Conservation (phyloP, 92 coral and sea anemone genomes). For the Bergia puertoricense region DNA sequence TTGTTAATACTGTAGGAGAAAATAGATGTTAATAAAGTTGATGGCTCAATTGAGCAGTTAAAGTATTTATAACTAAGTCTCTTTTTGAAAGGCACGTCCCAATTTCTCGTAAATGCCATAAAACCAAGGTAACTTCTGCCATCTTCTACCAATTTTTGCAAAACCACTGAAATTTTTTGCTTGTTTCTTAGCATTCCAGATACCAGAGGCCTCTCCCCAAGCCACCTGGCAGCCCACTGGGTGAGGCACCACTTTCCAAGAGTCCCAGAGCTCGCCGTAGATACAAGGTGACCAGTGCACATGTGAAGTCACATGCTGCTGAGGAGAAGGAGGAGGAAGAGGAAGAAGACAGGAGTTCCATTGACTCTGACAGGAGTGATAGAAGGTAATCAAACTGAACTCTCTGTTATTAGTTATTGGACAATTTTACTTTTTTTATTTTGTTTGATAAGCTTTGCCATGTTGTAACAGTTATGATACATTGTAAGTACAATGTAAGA, state of each 20-base stretch:
- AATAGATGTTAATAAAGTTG: no score
- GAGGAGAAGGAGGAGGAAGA: slow-evolving; percentile 77
- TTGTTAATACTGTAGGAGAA: no score
- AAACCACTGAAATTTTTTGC: background rate
- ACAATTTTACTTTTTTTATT: no score
- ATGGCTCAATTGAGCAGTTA: no score
- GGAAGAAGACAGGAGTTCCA: slow-evolving; percentile 70
- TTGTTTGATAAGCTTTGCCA: no score
- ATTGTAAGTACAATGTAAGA: no score
- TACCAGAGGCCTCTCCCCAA: slow-evolving; percentile 74
- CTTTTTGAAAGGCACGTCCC: no score
- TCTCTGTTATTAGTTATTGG: background rate
- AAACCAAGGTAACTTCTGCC: no score
- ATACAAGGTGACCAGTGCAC: slow-evolving; percentile 65
- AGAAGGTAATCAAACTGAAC: slow-evolving; percentile 52
- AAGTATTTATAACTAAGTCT: no score
- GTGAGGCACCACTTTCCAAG: slow-evolving; percentile 63
- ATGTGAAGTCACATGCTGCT: slow-evolving; percentile 54
- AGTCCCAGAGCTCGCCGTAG: slow-evolving; percentile 86
- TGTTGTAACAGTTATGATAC: no score
- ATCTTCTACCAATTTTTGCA: no score
- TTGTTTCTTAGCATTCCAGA: slow-evolving; percentile 15
- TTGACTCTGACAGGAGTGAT: slow-evolving; percentile 79
- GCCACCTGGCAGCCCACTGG: slow-evolving; percentile 62
- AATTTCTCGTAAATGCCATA: no score